Evolutionary conservation across 2,888 invertebrate genomes (phyloP).

Genomic region (Tetramorium bicarinatum): DNA sequence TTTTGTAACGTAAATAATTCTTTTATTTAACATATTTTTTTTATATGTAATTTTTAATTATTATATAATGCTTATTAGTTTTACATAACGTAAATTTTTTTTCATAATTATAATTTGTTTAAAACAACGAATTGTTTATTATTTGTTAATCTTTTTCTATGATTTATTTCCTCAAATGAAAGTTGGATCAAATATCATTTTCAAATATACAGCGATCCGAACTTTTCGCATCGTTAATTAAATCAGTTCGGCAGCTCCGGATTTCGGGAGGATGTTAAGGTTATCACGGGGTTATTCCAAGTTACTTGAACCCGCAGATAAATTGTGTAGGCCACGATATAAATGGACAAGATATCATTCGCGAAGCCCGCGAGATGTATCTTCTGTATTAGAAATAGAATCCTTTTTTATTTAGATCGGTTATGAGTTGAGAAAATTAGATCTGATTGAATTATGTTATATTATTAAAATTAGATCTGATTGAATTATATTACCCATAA

Average conservation of each 20-base stretch:
- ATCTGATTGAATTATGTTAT: neutral
- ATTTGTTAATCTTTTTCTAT: neutral
- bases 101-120: neutral
- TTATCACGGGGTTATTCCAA: conserved; percentile 39
- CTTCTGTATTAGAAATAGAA: conserved; percentile 30
- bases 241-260: conserved; percentile 3
- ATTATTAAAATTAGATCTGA: neutral
- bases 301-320: conserved; percentile 46
- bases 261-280: conserved; percentile 45
- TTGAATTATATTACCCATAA: neutral
- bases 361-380: neutral
- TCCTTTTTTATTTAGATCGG: neutral
- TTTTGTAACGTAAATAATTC: neutral
- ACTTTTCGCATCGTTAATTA: conserved; percentile 27
- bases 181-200: neutral
- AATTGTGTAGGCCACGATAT: conserved; percentile 28
- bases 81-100: neutral
- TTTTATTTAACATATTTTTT: neutral
- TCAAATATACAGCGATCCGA: neutral
- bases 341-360: conserved; percentile 26
- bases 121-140: neutral
- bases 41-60: neutral
- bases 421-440: neutral
- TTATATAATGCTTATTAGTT: neutral
- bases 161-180: neutral